Evolutionary conservation across 2,797 vertebrate species (phyloP).

Genomic region (Coccyzus lansbergi): DNA sequence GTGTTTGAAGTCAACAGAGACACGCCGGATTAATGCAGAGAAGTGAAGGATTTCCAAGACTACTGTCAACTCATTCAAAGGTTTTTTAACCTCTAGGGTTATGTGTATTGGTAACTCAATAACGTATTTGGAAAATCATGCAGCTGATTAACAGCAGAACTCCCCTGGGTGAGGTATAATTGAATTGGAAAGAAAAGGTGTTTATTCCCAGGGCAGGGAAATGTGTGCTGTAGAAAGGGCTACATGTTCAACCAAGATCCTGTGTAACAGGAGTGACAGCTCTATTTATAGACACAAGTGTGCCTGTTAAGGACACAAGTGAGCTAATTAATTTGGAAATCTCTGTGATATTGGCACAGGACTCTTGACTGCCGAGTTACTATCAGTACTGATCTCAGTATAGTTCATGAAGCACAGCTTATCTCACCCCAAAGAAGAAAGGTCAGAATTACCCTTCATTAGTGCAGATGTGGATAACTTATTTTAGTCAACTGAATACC

Average conservation of each 20-base stretch:
- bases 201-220: neutral
- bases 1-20: neutral
- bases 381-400: neutral
- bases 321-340: neutral
- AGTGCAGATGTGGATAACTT: neutral
- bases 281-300: neutral
- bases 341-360: neutral
- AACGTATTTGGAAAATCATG: neutral
- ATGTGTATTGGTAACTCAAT: neutral
- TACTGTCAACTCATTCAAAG: neutral
- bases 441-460: neutral
- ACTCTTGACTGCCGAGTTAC: neutral
- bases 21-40: neutral
- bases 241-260: neutral
- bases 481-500: neutral
- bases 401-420: neutral
- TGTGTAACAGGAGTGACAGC: neutral
- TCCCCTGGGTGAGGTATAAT: neutral
- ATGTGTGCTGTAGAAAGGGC: neutral
- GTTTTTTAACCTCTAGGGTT: neutral
- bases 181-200: neutral
- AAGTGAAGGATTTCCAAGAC: neutral
- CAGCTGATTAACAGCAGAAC: neutral
- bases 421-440: rapidly evolving
- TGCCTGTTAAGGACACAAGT: neutral